Conservation (phyloP, 2,113 vertebrate genomes). For the Osmerus eperlanus region DNA sequence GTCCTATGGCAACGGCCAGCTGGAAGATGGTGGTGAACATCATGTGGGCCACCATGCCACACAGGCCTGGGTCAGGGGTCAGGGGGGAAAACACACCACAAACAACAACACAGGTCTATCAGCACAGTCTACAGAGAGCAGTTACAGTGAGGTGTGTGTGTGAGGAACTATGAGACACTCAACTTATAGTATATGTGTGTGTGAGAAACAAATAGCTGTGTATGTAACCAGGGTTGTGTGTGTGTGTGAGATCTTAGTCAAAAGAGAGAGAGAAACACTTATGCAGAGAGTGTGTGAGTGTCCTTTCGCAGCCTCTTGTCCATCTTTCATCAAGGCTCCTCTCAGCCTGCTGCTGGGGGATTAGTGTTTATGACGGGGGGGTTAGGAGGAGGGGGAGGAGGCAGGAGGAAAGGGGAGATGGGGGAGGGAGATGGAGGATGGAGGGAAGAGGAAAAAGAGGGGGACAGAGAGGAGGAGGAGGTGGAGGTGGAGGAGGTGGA, state of each 20-base stretch:
- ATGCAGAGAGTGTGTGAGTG: not conserved
- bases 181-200: too few species aligned
- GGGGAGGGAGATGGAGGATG: constrained; percentile 11
- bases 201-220: too few species aligned
- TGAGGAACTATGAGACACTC: too few species aligned
- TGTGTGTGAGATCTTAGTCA: too few species aligned
- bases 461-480: constrained; percentile 11
- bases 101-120: too few species aligned
- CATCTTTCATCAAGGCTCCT: constrained; percentile 23
- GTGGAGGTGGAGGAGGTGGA: not conserved
- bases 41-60: constrained; percentile 97
- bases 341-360: constrained; percentile 50
- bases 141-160: not conserved
- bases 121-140: not conserved
- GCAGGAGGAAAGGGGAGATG: not conserved
- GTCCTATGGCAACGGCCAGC: constrained; percentile 88
- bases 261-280: too few species aligned
- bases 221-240: too few species aligned
- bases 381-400: not conserved
- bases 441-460: not conserved
- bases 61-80: constrained; percentile 75
- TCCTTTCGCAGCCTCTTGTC: constrained; percentile 19
- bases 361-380: constrained; percentile 52
- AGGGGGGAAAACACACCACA: too few species aligned
- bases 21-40: constrained; percentile 97